Base-by-base conservation (phyloP, 2,113 vertebrate genomes). In the Numenius arquata region DNA sequence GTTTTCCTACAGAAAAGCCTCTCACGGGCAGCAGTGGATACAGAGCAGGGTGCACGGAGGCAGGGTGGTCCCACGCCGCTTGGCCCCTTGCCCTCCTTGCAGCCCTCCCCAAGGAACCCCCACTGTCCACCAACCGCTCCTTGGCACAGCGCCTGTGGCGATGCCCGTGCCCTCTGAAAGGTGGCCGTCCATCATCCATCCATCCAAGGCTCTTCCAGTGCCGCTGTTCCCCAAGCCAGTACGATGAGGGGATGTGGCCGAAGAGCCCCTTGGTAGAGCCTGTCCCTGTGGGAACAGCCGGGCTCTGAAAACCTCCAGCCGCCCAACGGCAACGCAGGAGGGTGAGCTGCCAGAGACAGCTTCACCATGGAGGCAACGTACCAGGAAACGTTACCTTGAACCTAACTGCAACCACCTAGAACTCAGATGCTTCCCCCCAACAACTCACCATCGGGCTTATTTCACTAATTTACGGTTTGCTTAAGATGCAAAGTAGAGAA, bases 261-360 rank as follows among this genome's bases (percentile, higher is more conserved):
- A 8, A 22, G 47, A 70, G 30, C 11, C 15, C 26, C 10, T 52
- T 16, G 47, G 4, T n/a, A 29, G 21, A 3, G 6, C 40, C 56
- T 15, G 5, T n/a, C 58, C 58, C 58, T 59, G 34, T 23, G 21
- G 58, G 21, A 22, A n/a, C 34, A 53, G 52, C 27, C 21, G 4
- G 58, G 34, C 62, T 38, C 71, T 1, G 10, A 2, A 32, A 56
- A 11, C 41, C 62, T 18, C 62, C 6, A 30, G 12, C 30, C 0
- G 0, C 2, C 5, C 55, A 19, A 17, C 61, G 2, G 30, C 30
- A 4, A 32, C 0, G 0, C 1, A 0, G 40, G 22, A 1, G 2
- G 5, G 6, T 2, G n/a, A 66, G 67, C 59, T 34, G 40, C 36
- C 4, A 12, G 41, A n/a, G 18, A 5, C 65, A 26, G 36, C 8